Percentiles rank a stretch among this genome's conserved stretches.
Evolutionary conservation across 2,888 invertebrate genomes (phyloP).

Genomic region (Hyppa rectilinea): DNA sequence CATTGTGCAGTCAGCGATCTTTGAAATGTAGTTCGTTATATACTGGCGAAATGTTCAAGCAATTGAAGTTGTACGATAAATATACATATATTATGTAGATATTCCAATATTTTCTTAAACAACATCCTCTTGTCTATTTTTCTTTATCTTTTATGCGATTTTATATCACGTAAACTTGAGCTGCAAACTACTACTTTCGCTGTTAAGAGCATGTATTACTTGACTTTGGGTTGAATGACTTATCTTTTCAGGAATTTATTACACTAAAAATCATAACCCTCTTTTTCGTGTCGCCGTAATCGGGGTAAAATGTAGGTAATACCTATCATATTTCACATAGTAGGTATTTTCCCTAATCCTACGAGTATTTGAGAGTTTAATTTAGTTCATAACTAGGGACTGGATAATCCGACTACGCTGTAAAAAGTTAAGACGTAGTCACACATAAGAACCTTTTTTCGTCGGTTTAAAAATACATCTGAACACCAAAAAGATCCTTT

Average conservation of each 20-base stretch:
- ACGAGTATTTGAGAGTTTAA: background rate
- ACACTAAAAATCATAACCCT: no score
- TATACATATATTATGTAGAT: background rate
- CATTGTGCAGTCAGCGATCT: background rate
- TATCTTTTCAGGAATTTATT: no score
- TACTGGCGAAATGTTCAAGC: background rate
- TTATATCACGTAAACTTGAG: background rate
- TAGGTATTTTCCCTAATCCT: no score
- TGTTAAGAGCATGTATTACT: background rate
- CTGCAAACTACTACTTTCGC: background rate
- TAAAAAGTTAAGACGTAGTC: no score
- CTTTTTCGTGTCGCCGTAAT: no score
- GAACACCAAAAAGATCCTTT: no score
- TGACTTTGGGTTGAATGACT: no score
- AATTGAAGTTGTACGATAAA: background rate
- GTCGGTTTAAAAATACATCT: no score
- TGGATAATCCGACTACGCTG: no score
- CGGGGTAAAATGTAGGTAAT: background rate
- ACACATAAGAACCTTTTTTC: no score
- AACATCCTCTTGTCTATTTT: background rate
- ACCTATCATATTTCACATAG: background rate
- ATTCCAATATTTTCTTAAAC: background rate
- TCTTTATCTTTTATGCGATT: no score
- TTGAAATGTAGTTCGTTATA: background rate
- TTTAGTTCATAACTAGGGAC: background rate